phyloP scores from a whole-genome alignment of 2,888 invertebrate species.

The Rhyacophila evoluta region DNA sequence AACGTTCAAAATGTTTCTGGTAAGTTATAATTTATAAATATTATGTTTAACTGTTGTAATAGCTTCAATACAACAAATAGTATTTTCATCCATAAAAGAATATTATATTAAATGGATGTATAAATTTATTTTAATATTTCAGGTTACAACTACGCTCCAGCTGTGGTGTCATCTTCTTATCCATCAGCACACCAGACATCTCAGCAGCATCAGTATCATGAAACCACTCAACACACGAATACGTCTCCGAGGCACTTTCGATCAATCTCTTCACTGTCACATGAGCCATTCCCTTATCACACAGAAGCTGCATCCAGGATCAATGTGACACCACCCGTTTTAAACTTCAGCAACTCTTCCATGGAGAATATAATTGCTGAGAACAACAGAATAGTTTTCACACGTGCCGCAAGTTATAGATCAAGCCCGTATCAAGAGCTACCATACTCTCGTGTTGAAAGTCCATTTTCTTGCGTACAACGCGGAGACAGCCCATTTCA shows the following conservation, averaged over 20 bases:
- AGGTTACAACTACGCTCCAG: constrained; percentile 50
- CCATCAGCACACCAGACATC: constrained; percentile 15
- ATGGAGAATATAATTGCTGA: constrained; percentile 4
- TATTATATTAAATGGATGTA: too few relatives aligned
- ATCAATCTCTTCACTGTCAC: constrained; percentile 40
- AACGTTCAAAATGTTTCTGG: constrained; percentile 54
- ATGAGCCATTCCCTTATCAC: constrained; percentile 31
- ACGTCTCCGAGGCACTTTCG: constrained; percentile 49
- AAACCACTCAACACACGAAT: neutral
- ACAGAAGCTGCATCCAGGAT: neutral
- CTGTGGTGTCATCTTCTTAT: constrained; percentile 18
- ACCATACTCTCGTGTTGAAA: constrained; percentile 38
- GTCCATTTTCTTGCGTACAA: constrained; percentile 38
- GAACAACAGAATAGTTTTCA: neutral
- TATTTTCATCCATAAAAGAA: too few relatives aligned
- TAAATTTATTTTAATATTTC: too few relatives aligned
- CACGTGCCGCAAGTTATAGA: neutral
- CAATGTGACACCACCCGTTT: neutral
- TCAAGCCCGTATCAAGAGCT: neutral
- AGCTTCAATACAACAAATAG: too few relatives aligned
- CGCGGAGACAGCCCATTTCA: neutral
- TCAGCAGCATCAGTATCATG: constrained; percentile 5
- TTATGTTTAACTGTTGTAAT: constrained; percentile 4
- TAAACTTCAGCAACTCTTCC: neutral
- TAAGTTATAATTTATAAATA: constrained; percentile 23